Evolutionary conservation across 2,888 invertebrate species (phyloP), one percentile per base, ranked within the genome.

Genomic region (Orchestes rusci): DNA sequence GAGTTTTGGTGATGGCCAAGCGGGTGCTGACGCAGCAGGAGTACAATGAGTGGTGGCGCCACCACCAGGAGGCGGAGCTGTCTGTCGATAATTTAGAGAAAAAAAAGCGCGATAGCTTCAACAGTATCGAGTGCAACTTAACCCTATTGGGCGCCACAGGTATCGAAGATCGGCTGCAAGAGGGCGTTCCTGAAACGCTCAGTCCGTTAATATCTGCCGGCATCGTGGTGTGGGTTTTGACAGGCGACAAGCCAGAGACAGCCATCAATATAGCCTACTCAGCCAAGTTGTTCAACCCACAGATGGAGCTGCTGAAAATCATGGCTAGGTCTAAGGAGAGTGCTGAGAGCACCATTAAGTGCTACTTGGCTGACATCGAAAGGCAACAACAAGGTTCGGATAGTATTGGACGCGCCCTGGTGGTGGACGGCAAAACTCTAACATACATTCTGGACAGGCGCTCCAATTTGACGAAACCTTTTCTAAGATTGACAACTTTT

Each of bases 201-300:
- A 77, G 80, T 2, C 77, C 87, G 2, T 70, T 97, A 44, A 72
- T 87, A 28, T 74, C 82, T 51, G 89, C 90, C 8, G 90, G 87
- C 10, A 80, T 91, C 49, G 79, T 87, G 1, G 74, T 91, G 47
- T 90, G 90, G 90, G 86, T 89, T 53, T 73, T 97, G 42, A 96
- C 95, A 1, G 96, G 86, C 0, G 96, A 96, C 70, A 96, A 96
- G 67, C 90, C 91, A 27, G 96, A 96, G 71, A 96, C 96, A 1
- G 95, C 95, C 40, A 83, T 95, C 60, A 95, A 95, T 66, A 87
- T 96, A 52, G 95, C 95, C 1, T 93, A 93, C 67, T 91, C 95
- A 1, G 91, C 93, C 2, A 80, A 83, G 57, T 72, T 92, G 4
- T 91, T 92, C 68, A 81, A 83, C 7, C 80, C 85, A 27, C 77